These are phyloP conservation scores for Mythimna lalbum DNA, from an alignment of 2,888 invertebrate genomes.

Conservation along the genomic window DNA sequence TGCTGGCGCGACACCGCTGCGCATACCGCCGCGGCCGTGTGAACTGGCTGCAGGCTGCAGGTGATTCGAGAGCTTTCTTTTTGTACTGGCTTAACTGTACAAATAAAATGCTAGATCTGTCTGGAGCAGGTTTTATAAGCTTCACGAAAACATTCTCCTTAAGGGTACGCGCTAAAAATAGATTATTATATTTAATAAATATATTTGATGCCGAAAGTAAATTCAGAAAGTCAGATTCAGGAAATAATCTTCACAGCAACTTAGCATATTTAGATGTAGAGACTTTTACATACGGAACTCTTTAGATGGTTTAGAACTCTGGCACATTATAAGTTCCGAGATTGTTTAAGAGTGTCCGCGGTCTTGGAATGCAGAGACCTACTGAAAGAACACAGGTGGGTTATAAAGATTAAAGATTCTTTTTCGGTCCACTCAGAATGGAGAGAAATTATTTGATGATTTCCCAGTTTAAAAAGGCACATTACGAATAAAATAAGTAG, in stretches of 20 bases:
- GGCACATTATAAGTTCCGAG: no score
- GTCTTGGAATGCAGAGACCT: no score
- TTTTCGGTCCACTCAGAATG: no score
- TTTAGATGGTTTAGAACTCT: no score
- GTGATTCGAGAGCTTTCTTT: slow-evolving; percentile 50
- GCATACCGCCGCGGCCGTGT: slow-evolving; percentile 28
- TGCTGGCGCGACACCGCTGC: not conserved
- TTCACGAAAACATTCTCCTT: slow-evolving; percentile 12
- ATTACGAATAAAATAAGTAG: no score
- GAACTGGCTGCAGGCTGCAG: slow-evolving; percentile 50
- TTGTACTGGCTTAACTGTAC: slow-evolving; percentile 44
- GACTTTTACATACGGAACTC: not conserved
- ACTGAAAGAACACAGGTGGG: no score
- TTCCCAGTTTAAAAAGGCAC: no score
- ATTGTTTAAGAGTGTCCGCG: no score
- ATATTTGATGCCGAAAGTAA: slow-evolving; percentile 1
- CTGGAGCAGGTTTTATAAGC: slow-evolving; percentile 20
- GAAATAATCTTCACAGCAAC: not conserved
- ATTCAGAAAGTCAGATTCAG: no score
- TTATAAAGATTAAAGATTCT: no score
- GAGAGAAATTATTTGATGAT: no score
- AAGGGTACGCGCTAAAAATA: not conserved
- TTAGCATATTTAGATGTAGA: slow-evolving; percentile 8
- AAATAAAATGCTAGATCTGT: slow-evolving; percentile 56
- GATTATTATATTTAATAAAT: slow-evolving; percentile 12